Evolutionary conservation across 1,140 invertebrate genomes (phyloP).

Genomic region (Drosophila seguyi): DNA sequence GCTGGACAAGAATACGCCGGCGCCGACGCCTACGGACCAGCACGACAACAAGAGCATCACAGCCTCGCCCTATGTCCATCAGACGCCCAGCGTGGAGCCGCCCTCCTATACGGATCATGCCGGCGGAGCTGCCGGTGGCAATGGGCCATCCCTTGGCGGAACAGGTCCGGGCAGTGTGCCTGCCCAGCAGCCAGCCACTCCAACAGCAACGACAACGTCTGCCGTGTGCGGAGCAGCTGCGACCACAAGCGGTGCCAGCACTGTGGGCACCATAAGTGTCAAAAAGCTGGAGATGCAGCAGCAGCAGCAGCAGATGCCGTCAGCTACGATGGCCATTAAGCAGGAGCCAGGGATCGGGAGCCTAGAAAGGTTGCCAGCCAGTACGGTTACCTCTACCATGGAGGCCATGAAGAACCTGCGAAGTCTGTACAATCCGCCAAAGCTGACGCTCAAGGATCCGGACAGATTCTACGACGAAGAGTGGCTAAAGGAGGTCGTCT

Average conservation of each 20-base stretch:
- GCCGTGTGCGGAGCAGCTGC: background rate
- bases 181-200: slow-evolving; percentile 63
- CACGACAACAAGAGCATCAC: slow-evolving; percentile 84
- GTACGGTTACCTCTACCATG: slow-evolving; percentile 39
- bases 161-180: slow-evolving; percentile 63
- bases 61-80: slow-evolving; percentile 82
- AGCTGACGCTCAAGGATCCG: slow-evolving; percentile 90
- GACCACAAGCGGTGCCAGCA: slow-evolving; percentile 8
- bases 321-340: slow-evolving; percentile 44
- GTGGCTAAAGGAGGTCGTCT: slow-evolving; percentile 92
- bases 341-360: slow-evolving; percentile 56
- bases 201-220: slow-evolving; percentile 42
- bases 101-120: slow-evolving; percentile 68
- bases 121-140: background rate
- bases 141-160: slow-evolving; percentile 16
- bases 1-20: slow-evolving; percentile 84
- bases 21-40: slow-evolving; percentile 84
- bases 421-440: slow-evolving; percentile 88
- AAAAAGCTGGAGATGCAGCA: slow-evolving; percentile 81
- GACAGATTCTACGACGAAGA: slow-evolving; percentile 91
- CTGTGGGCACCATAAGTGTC: slow-evolving; percentile 72
- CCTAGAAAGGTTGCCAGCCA: background rate
- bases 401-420: slow-evolving; percentile 72
- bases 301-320: slow-evolving; percentile 23
- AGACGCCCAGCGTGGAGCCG: slow-evolving; percentile 80